These are phyloP conservation scores for Merluccius polli DNA, from an alignment of 2,797 vertebrate species.

Conservation along the genomic window DNA sequence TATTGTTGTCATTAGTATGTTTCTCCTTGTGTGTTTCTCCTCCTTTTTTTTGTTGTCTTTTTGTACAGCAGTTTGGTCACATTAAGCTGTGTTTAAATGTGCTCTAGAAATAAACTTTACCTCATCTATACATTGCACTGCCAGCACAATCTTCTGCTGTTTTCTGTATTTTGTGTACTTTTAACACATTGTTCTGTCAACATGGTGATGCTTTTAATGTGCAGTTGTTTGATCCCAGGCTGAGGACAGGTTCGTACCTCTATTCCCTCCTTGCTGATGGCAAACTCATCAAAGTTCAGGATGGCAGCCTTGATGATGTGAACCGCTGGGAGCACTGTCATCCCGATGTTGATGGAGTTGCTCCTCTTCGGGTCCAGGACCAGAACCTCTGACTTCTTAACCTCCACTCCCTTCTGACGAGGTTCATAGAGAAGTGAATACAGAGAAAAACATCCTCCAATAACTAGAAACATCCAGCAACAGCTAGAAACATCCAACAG, in stretches of 20 bases:
- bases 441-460: neutral
- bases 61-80: too few relatives aligned
- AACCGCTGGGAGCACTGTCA: slow-evolving; percentile 85
- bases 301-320: slow-evolving; percentile 92
- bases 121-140: too few relatives aligned
- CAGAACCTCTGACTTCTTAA: slow-evolving; percentile 79
- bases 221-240: neutral
- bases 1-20: too few relatives aligned
- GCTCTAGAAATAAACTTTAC: too few relatives aligned
- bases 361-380: slow-evolving; percentile 91
- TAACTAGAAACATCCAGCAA: neutral
- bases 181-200: neutral
- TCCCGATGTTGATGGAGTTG: slow-evolving; percentile 95
- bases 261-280: slow-evolving; percentile 93
- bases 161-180: neutral
- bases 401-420: slow-evolving; percentile 80
- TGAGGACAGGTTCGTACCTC: slow-evolving; percentile 73
- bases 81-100: too few relatives aligned
- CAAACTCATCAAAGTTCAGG: slow-evolving; percentile 91
- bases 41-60: too few relatives aligned
- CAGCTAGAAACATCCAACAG: too few relatives aligned
- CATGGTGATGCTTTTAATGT: neutral
- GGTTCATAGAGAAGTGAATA: neutral
- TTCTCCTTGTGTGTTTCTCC: too few relatives aligned
- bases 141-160: neutral